Evolutionary conservation across 1,140 invertebrate genomes (phyloP).

Genomic region (Diuraphis noxia): DNA sequence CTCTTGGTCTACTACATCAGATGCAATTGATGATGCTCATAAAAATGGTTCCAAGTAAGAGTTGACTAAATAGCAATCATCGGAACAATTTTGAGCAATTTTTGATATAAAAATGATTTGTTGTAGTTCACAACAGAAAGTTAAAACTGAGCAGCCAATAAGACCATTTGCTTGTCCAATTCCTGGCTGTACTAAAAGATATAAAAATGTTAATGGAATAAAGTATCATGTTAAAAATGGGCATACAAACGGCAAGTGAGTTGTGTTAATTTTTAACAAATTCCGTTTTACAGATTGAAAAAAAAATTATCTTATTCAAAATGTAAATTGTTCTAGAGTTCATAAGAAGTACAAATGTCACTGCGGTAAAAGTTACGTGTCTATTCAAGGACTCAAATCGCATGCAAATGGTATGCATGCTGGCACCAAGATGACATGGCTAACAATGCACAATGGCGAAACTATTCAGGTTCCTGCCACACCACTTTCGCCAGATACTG

Average conservation of each 20-base stretch:
- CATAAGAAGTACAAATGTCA: conserved; percentile 77
- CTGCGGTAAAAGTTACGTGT: conserved; percentile 83
- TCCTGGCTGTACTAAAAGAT: conserved; percentile 81
- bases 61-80: background rate
- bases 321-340: conserved; percentile 64
- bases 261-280: background rate
- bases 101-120: background rate
- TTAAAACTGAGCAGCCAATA: conserved; percentile 59
- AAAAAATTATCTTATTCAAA: background rate
- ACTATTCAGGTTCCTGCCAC: conserved; percentile 43
- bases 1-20: conserved; percentile 76
- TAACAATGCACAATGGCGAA: conserved; percentile 48
- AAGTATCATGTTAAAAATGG: conserved; percentile 85
- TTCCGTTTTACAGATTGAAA: background rate
- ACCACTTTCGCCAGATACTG: conserved; percentile 43
- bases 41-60: conserved; percentile 72
- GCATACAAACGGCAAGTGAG: conserved; percentile 69
- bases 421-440: conserved; percentile 49
- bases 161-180: conserved; percentile 82
- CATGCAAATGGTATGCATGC: conserved; percentile 62
- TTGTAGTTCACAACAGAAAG: conserved; percentile 59
- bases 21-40: conserved; percentile 58
- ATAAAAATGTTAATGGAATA: conserved; percentile 86
- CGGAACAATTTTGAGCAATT: too few species aligned
- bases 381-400: conserved; percentile 73